Evolutionary conservation across 2,888 invertebrate genomes (phyloP).

Genomic region (Ceraclea dissimilis): DNA sequence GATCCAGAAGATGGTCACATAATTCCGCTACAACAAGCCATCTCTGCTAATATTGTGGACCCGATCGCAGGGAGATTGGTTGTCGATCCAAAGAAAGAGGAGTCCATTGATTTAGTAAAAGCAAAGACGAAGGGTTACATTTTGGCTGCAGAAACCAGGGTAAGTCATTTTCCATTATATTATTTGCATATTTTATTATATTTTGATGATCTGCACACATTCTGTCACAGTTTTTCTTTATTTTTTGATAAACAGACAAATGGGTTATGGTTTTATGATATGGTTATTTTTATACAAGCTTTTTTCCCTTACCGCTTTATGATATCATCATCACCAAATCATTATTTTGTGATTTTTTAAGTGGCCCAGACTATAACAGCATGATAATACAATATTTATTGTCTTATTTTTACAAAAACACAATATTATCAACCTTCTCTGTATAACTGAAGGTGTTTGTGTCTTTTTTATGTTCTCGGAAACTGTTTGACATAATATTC

Average conservation of each 20-base stretch:
- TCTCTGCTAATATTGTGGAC: constrained; percentile 66
- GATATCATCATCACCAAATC: neutral
- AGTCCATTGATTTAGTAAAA: constrained; percentile 69
- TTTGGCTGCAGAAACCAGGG: constrained; percentile 87
- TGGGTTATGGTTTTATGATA: neutral
- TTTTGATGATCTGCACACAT: neutral
- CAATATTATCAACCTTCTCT: neutral
- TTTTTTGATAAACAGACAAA: no score
- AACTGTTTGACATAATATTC: no score
- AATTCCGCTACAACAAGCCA: constrained; percentile 66
- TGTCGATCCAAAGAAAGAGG: constrained; percentile 48
- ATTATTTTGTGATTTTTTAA: neutral
- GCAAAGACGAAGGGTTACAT: constrained; percentile 82
- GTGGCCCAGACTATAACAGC: neutral
- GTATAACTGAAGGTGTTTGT: neutral
- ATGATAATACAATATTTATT: neutral
- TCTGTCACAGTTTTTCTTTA: neutral
- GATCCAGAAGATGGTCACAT: constrained; percentile 71
- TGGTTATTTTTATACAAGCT: neutral
- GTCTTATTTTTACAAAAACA: neutral
- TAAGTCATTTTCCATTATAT: constrained; percentile 53
- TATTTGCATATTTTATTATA: neutral
- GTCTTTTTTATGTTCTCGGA: no score
- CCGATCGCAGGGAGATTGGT: constrained; percentile 65
- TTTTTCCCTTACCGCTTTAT: neutral